These are phyloP conservation scores for Scaptodrosophila latifasciaeformis DNA, from an alignment of 2,888 invertebrate species.

Conservation along the genomic window DNA sequence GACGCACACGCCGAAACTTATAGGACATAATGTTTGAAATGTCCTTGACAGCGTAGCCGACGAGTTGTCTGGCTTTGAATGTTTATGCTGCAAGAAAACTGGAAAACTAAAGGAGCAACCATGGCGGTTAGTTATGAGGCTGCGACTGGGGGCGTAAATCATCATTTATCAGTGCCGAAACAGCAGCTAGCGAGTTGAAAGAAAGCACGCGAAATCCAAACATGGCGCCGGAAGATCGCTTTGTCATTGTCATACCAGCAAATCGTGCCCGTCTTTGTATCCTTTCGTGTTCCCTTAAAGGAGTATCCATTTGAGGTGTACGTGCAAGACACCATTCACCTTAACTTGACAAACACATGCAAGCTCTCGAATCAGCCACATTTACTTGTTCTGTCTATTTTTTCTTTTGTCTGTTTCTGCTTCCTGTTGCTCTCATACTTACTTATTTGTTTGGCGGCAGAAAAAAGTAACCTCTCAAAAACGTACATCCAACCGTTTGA, in stretches of 20 bases:
- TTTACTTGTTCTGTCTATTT: constrained; percentile 17
- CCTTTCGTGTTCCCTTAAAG: not conserved
- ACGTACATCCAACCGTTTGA: too few relatives aligned
- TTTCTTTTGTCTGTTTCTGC: constrained; percentile 33
- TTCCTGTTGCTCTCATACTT: constrained; percentile 27
- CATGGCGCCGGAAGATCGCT: constrained; percentile 68
- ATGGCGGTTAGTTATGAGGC: constrained; percentile 16
- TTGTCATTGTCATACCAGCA: constrained; percentile 65
- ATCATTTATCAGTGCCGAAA: constrained; percentile 50
- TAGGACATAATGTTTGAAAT: not conserved
- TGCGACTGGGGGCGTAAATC: constrained; percentile 44
- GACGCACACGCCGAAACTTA: constrained; percentile 10
- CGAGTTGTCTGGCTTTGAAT: constrained; percentile 2
- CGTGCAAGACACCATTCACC: constrained; percentile 3
- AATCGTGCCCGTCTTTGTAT: not conserved
- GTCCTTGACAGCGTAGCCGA: not conserved
- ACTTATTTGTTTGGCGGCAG: constrained; percentile 35
- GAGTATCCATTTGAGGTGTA: too few relatives aligned
- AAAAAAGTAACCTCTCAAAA: too few relatives aligned
- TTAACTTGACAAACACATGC: constrained; percentile 4
- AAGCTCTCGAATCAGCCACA: constrained; percentile 29
- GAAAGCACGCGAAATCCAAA: constrained; percentile 1
- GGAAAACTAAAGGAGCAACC: constrained; percentile 58
- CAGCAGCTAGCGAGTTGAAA: constrained; percentile 9
- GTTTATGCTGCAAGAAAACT: constrained; percentile 27